These are phyloP conservation scores for Vireo griseus DNA, from an alignment of 2,797 vertebrate genomes.

Conservation along the genomic window DNA sequence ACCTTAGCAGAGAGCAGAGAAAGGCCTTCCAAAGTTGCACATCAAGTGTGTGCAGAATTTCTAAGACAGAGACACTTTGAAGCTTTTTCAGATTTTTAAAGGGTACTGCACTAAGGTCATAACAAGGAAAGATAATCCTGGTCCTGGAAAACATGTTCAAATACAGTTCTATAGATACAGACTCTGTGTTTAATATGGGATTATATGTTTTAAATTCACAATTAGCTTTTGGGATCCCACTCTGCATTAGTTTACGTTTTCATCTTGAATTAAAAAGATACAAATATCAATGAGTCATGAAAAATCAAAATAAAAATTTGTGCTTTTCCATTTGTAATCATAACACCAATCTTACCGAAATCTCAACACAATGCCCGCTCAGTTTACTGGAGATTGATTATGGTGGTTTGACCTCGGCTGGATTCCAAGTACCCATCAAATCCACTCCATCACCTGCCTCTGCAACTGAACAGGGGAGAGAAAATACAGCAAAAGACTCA, in stretches of 20 bases:
- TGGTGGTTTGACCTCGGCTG: not conserved
- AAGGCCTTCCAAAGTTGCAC: not conserved
- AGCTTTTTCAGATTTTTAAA: not conserved
- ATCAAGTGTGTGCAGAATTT: not conserved
- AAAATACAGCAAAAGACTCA: not conserved
- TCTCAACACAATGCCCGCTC: fast-evolving
- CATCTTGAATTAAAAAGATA: not conserved
- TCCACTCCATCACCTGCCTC: not conserved
- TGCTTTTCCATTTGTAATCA: not conserved
- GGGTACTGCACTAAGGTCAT: not conserved
- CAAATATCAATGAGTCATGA: not conserved
- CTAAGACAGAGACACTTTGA: not conserved
- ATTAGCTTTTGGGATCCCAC: not conserved
- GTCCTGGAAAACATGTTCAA: not conserved
- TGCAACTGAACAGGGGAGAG: not conserved
- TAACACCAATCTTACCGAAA: not conserved
- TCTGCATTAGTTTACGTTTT: not conserved
- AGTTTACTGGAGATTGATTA: not conserved
- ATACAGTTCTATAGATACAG: not conserved
- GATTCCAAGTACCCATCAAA: not conserved
- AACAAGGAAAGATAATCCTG: not conserved
- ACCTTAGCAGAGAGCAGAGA: not conserved
- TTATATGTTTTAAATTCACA: fast-evolving
- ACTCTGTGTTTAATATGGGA: not conserved
- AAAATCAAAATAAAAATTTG: not conserved